Base-by-base conservation (phyloP, 2,888 invertebrate genomes). In the Dolichopus griseipennis region DNA sequence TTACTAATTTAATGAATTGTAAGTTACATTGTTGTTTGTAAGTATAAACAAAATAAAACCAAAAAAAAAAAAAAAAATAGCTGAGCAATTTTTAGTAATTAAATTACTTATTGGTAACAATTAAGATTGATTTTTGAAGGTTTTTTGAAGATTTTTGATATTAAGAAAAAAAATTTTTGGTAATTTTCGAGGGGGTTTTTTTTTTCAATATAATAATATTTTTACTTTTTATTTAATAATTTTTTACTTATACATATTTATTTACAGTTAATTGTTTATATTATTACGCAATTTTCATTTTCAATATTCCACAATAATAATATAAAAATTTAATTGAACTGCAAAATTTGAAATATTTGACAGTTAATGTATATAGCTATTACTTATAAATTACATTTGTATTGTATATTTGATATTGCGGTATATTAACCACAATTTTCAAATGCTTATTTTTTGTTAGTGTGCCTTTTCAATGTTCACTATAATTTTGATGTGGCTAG, bases 111-210 rank as follows among this genome's bases (percentile, higher is more conserved):
- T 52, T 52, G 27, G 52, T 52, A 52, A n/a, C 52, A 52, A 52
- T 52, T 52, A 52, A 52, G 52, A 52, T n/a, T 52, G 52, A 52
- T 52, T 52, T 52, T 52, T 52, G 52, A 52, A 52, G 52, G 52
- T 52, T 52, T 52, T n/a, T 52, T 52, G 15, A 52, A 18, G 52
- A n/a, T 52, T 52, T 52, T 52, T 7, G 2, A 3, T 3, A 4
- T 52, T 52, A 41, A 41, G 8, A 52, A 52, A 15, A 52, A 52
- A 52, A 52, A n/a, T 52, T 18, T 18, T 6, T 6, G 15, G 18
- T n/a, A 2, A 52, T 52, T 52, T 52, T 52, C 52, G 15, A 15
- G 12, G 37, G 37, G 27, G 3, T 27, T 27, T 27, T n/a, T n/a
- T n/a, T n/a, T n/a, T n/a, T n/a, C n/a, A n/a, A 27, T 27, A 2